phyloP scores from a whole-genome alignment of 2,113 vertebrate genomes.

The Quiscalus mexicanus region DNA sequence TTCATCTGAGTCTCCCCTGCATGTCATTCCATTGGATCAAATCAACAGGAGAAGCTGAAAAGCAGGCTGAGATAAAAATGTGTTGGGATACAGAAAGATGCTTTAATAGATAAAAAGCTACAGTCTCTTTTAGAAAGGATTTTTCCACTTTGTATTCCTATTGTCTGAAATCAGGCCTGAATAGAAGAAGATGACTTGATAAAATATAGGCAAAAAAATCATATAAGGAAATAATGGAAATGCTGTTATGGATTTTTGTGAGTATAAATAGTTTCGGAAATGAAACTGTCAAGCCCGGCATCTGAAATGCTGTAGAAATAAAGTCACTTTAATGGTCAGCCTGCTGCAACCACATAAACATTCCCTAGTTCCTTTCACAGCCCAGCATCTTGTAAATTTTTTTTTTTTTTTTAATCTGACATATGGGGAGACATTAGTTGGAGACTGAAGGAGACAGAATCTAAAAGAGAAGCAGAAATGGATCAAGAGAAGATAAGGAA shows the following conservation, averaged over 20 bases:
- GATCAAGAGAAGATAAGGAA: constrained; percentile 30
- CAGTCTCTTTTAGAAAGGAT: constrained; percentile 31
- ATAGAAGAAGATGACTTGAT: constrained; percentile 55
- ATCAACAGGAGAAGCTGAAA: constrained; percentile 11
- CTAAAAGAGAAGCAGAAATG: background rate
- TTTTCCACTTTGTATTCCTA: constrained; percentile 65
- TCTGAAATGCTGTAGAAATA: constrained; percentile 58
- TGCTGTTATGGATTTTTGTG: constrained; percentile 68
- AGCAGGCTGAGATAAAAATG: constrained; percentile 8
- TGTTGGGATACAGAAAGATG: background rate
- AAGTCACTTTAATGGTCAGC: constrained; percentile 65
- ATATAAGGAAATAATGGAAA: constrained; percentile 69
- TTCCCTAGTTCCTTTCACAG: constrained; percentile 12
- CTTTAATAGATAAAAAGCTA: constrained; percentile 7
- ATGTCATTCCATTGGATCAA: background rate
- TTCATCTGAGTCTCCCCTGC: background rate
- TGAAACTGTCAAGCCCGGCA: constrained; percentile 67
- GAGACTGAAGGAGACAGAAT: constrained; percentile 9
- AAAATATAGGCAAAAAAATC: constrained; percentile 26
- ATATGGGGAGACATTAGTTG: background rate
- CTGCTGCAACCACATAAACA: constrained; percentile 9
- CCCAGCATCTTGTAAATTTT: background rate
- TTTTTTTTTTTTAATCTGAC: constrained; percentile 1
- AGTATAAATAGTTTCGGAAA: constrained; percentile 75
- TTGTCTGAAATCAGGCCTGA: constrained; percentile 63